Evolutionary conservation across 2,888 invertebrate species (phyloP).

Genomic region (Dryobotodes eremita): DNA sequence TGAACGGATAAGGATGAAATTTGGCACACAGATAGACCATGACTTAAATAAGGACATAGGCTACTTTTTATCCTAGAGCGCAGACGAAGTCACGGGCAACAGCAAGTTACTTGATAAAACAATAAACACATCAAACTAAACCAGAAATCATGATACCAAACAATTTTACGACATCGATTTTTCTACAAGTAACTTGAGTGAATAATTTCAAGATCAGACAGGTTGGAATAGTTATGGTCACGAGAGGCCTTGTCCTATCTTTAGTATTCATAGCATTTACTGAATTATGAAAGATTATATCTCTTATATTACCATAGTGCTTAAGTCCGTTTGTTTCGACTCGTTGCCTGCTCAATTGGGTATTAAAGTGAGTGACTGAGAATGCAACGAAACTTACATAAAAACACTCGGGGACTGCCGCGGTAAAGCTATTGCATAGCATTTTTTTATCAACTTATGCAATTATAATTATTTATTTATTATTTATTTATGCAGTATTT

Average conservation of each 20-base stretch:
- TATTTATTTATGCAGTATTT: too few species aligned
- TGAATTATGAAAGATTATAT: conserved; percentile 31
- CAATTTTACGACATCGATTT: conserved; percentile 28
- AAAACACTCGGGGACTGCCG: too few species aligned
- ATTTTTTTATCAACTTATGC: too few species aligned
- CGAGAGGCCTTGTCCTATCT: conserved; percentile 23
- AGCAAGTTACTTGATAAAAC: conserved; percentile 18
- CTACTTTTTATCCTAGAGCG: too few species aligned
- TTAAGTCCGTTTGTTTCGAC: conserved; percentile 17
- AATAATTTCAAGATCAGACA: conserved; percentile 27
- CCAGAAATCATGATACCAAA: conserved; percentile 23
- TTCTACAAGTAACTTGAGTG: conserved; percentile 2
- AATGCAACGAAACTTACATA: not conserved
- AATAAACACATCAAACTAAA: not conserved
- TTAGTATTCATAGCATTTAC: conserved; percentile 44
- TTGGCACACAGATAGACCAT: too few species aligned
- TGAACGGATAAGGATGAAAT: too few species aligned
- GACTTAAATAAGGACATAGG: too few species aligned
- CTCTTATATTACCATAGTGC: conserved; percentile 1
- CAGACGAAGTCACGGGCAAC: too few species aligned
- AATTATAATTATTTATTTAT: too few species aligned
- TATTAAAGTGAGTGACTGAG: conserved; percentile 1
- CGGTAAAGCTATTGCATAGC: too few species aligned
- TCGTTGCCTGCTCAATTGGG: not conserved
- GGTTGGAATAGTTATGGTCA: conserved; percentile 18